A percentile compares a stretch with the other conserved stretches of the same genome.
Conservation (phyloP, 2,113 vertebrate species). For the Ophiodon elongatus region DNA sequence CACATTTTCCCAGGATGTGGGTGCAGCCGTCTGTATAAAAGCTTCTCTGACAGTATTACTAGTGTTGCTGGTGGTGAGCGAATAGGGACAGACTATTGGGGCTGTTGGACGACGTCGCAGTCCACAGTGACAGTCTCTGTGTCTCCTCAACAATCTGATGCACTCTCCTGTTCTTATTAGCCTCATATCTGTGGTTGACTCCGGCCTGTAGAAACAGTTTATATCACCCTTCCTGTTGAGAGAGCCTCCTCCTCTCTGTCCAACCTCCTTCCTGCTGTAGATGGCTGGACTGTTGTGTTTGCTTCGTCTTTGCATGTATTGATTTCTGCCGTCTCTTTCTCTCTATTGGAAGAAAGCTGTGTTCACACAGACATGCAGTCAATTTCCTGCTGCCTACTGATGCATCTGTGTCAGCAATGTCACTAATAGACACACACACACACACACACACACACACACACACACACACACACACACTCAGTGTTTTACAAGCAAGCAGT, state of each 20-base stretch:
- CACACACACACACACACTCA: not conserved
- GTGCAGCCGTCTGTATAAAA: not conserved
- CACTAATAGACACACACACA: not conserved
- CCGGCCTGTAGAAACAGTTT: constrained; percentile 21
- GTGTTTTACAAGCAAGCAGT: constrained; percentile 16
- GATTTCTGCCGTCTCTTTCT: constrained; percentile 27
- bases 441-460: too few relatives aligned
- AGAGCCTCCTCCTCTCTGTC: not conserved
- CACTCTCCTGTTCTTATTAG: constrained; percentile 7
- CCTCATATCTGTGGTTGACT: constrained; percentile 11
- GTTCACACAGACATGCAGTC: constrained; percentile 28
- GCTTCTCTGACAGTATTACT: not conserved
- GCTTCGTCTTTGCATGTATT: constrained; percentile 45
- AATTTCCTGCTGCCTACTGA: constrained; percentile 27
- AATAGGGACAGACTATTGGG: not conserved
- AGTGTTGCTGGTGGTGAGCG: not conserved
- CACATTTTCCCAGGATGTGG: not conserved
- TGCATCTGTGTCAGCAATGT: constrained; percentile 48
- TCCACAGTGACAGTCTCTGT: not conserved
- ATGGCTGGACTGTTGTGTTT: constrained; percentile 20
- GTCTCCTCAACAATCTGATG: constrained; percentile 32
- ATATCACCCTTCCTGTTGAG: not conserved
- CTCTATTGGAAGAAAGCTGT: constrained; percentile 14
- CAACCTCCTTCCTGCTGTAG: not conserved
- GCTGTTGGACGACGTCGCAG: not conserved